Evolutionary conservation across 2,888 invertebrate genomes (phyloP).

Genomic region (Drosophila limbata): DNA sequence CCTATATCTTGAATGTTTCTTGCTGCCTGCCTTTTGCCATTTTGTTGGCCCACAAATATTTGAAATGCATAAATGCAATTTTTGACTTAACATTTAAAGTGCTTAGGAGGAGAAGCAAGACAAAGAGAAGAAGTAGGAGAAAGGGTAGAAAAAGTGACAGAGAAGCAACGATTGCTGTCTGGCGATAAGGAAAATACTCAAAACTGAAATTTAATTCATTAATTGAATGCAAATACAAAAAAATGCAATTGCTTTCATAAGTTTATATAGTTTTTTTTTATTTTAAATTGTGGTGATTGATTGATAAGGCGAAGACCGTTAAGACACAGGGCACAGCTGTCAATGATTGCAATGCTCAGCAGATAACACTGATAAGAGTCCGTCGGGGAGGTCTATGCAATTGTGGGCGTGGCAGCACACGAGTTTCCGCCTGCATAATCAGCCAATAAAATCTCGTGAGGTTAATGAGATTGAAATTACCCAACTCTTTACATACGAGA

Average conservation of each 20-base stretch:
- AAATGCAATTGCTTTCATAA: constrained; percentile 2
- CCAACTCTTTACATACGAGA: not conserved
- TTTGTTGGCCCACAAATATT: constrained; percentile 61
- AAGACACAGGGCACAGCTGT: constrained; percentile 18
- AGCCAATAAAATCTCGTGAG: constrained; percentile 23
- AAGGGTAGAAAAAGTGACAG: not conserved
- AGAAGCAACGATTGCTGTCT: constrained; percentile 20
- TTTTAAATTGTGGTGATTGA: constrained; percentile 4
- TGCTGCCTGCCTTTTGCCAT: constrained; percentile 55
- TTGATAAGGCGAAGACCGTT: constrained; percentile 18
- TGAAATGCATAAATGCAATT: constrained; percentile 71
- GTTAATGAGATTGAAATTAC: constrained; percentile 24
- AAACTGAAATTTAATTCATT: constrained; percentile 28
- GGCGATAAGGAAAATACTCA: constrained; percentile 32
- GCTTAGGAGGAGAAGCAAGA: constrained; percentile 16
- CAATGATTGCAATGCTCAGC: constrained; percentile 14
- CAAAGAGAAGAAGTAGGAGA: too few species aligned
- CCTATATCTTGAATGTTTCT: constrained; percentile 4
- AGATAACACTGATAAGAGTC: constrained; percentile 11
- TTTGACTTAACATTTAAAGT: constrained; percentile 58
- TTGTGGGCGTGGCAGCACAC: constrained; percentile 28
- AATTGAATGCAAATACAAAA: constrained; percentile 11
- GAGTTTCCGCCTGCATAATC: constrained; percentile 28
- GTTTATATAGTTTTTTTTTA: constrained; percentile 4
- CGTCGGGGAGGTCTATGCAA: constrained; percentile 12